phyloP scores from a whole-genome alignment of 2,888 invertebrate species.

The Lithophane ornitopus region DNA sequence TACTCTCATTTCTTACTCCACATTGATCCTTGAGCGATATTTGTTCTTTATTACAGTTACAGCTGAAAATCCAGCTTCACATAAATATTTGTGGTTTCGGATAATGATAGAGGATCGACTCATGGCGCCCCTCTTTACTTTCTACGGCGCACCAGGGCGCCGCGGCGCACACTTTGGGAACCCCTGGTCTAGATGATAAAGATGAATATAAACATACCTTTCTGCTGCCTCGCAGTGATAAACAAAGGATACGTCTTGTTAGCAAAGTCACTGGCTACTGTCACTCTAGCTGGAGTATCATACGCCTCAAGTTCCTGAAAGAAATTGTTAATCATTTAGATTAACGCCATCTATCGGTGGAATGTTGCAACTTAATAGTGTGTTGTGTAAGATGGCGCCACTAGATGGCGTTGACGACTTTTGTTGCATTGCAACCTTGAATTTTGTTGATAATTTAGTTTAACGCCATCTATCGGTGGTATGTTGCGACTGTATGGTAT shows the following conservation, averaged over 20 bases:
- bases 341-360: constrained; percentile 30
- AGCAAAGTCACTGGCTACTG: constrained; percentile 87
- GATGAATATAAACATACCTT: constrained; percentile 76
- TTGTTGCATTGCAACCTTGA: constrained; percentile 2
- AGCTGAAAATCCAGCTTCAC: too few relatives aligned
- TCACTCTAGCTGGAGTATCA: constrained; percentile 86
- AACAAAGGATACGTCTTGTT: constrained; percentile 92
- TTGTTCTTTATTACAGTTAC: too few relatives aligned
- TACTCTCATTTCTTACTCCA: too few relatives aligned
- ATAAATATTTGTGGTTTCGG: too few relatives aligned
- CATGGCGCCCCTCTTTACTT: too few relatives aligned
- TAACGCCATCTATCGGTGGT: constrained; percentile 29
- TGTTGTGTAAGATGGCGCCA: accelerated
- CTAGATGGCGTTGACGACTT: constrained; percentile 19
- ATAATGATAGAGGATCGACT: too few relatives aligned
- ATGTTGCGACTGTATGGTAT: not conserved
- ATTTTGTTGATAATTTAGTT: not conserved
- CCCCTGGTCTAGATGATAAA: not conserved
- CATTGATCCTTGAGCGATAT: too few relatives aligned
- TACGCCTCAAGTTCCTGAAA: constrained; percentile 77
- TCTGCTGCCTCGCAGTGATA: constrained; percentile 94
- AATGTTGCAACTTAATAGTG: not conserved
- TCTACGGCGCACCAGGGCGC: too few relatives aligned
- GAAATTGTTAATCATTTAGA: constrained; percentile 1
- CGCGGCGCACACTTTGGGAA: too few relatives aligned